Evolutionary conservation across 2,797 vertebrate genomes (phyloP).

Genomic region (Selene dorsalis): DNA sequence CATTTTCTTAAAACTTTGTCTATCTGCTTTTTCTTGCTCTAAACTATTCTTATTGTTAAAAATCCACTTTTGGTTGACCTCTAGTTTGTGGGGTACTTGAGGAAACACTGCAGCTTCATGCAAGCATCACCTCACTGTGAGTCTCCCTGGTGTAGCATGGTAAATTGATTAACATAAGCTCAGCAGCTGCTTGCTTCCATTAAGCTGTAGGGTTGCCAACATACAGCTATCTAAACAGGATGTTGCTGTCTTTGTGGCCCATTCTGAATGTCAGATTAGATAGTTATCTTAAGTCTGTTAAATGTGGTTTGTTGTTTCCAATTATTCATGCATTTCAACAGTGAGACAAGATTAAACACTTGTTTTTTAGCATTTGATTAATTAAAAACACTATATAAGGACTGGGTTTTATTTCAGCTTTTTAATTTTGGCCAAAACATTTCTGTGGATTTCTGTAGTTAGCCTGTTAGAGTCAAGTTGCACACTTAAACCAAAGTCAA

Average conservation of each 20-base stretch:
- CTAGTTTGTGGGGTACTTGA: background rate
- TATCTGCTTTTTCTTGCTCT: no score
- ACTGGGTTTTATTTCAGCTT: background rate
- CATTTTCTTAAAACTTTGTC: no score
- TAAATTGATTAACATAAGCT: conserved; percentile 28
- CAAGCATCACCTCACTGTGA: background rate
- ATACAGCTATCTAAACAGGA: conserved; percentile 37
- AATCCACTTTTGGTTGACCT: no score
- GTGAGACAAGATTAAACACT: background rate
- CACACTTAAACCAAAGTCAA: background rate
- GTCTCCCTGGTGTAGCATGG: conserved; percentile 16
- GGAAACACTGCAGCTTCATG: background rate
- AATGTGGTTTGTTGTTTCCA: background rate
- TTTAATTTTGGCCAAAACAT: background rate
- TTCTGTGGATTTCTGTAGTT: background rate
- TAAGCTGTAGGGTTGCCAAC: conserved; percentile 26
- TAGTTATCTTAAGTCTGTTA: background rate
- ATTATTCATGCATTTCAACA: background rate
- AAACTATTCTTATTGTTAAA: no score
- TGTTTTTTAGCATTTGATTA: background rate
- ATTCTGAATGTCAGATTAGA: conserved; percentile 15
- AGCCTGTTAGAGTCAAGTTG: background rate
- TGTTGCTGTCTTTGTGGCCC: background rate
- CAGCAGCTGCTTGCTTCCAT: conserved; percentile 42
- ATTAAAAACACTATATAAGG: background rate